Percentiles rank a stretch among this genome's conserved stretches.
Evolutionary conservation across 2,888 invertebrate genomes (phyloP).

Genomic region (Cosmorhoe ocellata): DNA sequence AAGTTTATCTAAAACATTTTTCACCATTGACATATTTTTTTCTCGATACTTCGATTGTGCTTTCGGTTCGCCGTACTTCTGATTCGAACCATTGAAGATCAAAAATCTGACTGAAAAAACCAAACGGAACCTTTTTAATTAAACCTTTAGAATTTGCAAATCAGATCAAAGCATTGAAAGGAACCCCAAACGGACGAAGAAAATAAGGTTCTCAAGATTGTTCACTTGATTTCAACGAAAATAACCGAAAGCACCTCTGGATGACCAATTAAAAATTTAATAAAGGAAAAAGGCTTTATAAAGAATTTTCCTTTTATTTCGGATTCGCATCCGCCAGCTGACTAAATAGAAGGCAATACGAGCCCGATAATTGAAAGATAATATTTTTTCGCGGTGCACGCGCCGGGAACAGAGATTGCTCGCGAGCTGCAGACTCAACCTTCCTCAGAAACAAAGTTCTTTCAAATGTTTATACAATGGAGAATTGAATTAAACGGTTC

Average conservation of each 20-base stretch:
- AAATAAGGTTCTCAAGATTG: constrained; percentile 28
- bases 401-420: constrained; percentile 38
- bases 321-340: constrained; percentile 59
- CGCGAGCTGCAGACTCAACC: constrained; percentile 44
- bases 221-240: constrained; percentile 30
- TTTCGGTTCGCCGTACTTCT: too few relatives aligned
- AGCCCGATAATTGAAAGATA: constrained; percentile 67
- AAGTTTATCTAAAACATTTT: too few relatives aligned
- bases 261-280: constrained; percentile 39
- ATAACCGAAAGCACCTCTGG: constrained; percentile 26
- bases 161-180: constrained; percentile 24
- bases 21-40: too few relatives aligned
- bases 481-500: constrained; percentile 32
- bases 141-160: constrained; percentile 21
- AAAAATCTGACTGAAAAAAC: background rate
- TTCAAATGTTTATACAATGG: constrained; percentile 42
- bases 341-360: constrained; percentile 58
- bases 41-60: too few relatives aligned
- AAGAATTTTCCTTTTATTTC: constrained; percentile 52
- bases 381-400: constrained; percentile 63
- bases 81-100: too few relatives aligned
- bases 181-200: constrained; percentile 5
- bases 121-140: constrained; percentile 7
- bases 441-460: constrained; percentile 38
- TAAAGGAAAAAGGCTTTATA: constrained; percentile 27